These are phyloP conservation scores for Apodemia mormo DNA, from an alignment of 2,888 invertebrate genomes.

Conservation along the genomic window DNA sequence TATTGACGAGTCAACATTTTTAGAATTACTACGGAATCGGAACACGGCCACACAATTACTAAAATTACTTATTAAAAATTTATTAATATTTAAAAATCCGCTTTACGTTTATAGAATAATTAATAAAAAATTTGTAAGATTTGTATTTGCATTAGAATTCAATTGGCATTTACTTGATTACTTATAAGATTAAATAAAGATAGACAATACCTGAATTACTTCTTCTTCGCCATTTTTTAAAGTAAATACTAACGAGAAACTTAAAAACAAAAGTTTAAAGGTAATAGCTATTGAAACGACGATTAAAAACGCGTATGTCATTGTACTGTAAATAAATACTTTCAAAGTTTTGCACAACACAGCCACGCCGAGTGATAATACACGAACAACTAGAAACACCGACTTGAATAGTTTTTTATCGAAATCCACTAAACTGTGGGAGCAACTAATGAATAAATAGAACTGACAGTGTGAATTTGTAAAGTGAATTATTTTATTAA, in stretches of 20 bases:
- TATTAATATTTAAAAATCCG: too few relatives aligned
- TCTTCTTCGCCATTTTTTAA: constrained; percentile 29
- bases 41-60: too few relatives aligned
- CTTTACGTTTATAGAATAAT: too few relatives aligned
- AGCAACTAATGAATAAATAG: background rate
- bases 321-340: constrained; percentile 23
- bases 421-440: constrained; percentile 12
- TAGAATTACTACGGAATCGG: too few relatives aligned
- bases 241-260: constrained; percentile 55
- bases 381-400: constrained; percentile 14
- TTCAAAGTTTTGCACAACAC: background rate
- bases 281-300: constrained; percentile 70
- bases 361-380: background rate
- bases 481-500: background rate
- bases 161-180: background rate
- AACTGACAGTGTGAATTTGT: background rate
- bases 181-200: background rate
- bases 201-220: constrained; percentile 1
- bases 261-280: constrained; percentile 65
- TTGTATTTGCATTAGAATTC: too few relatives aligned
- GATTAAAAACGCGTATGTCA: constrained; percentile 58
- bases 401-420: constrained; percentile 16
- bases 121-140: too few relatives aligned
- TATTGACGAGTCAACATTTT: too few relatives aligned
- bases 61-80: too few relatives aligned